These are phyloP conservation scores for Struthio camelus DNA, from an alignment of 2,113 vertebrate species.

Conservation along the genomic window DNA sequence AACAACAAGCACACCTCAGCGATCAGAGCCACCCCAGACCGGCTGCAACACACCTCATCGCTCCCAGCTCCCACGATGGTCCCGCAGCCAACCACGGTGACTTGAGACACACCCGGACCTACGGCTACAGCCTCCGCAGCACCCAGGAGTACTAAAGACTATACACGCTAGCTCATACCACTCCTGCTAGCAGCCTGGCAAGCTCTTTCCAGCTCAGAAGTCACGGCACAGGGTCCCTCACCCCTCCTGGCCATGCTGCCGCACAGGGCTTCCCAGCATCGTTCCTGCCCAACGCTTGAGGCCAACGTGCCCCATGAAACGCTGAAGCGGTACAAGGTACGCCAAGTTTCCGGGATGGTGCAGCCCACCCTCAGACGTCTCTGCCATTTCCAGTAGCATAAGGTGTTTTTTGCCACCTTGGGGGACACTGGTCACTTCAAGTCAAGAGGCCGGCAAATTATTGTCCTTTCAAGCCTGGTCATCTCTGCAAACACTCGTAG, in stretches of 20 bases:
- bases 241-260: neutral
- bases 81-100: neutral
- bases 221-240: rapidly evolving
- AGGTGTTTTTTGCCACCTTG: neutral
- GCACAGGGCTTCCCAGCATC: rapidly evolving
- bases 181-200: rapidly evolving
- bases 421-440: neutral
- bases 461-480: neutral
- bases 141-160: neutral
- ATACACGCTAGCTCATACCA: neutral
- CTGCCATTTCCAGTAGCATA: neutral
- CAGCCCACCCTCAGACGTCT: neutral
- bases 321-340: neutral
- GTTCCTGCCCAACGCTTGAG: rapidly evolving
- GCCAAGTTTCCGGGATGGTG: neutral
- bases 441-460: neutral
- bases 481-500: neutral
- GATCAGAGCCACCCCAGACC: neutral
- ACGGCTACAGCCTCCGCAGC: neutral
- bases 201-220: neutral
- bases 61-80: neutral
- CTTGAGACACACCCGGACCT: neutral
- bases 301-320: neutral
- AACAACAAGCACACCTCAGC: conserved; percentile 41
- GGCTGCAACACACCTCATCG: conserved; percentile 22